These are phyloP conservation scores for Alcis repandata DNA, from an alignment of 2,888 invertebrate species.

Conservation along the genomic window DNA sequence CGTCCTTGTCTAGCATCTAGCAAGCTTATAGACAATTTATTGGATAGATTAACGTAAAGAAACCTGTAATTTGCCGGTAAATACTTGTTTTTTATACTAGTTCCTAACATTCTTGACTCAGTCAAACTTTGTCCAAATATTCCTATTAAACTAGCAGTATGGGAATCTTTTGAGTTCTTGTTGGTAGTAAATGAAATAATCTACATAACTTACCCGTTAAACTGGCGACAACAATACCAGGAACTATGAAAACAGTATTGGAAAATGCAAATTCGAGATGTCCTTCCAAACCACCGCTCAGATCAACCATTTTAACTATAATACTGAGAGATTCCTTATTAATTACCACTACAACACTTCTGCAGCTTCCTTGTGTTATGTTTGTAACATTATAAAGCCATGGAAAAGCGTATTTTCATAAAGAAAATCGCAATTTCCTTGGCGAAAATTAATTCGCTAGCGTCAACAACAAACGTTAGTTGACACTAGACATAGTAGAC, in stretches of 20 bases:
- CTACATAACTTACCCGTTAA: constrained; percentile 89
- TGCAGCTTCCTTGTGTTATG: constrained; percentile 13
- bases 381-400: constrained; percentile 29
- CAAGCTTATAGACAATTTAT: neutral
- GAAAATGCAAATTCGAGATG: constrained; percentile 95
- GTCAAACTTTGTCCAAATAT: neutral
- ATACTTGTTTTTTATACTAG: neutral
- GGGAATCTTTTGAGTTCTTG: neutral
- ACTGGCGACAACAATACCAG: constrained; percentile 92
- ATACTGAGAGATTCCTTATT: constrained; percentile 60
- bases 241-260: constrained; percentile 94
- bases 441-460: neutral
- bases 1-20: too few relatives aligned
- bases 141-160: neutral
- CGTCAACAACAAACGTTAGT: constrained; percentile 12
- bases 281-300: constrained; percentile 92
- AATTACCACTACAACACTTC: constrained; percentile 54
- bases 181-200: constrained; percentile 1
- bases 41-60: neutral
- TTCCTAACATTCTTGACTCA: neutral
- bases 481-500: constrained; percentile 8
- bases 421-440: constrained; percentile 13
- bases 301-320: constrained; percentile 90
- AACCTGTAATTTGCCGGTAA: constrained; percentile 2
- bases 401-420: constrained; percentile 18